phyloP scores from a whole-genome alignment of 2,888 invertebrate genomes.

The Xanthorhoe designata region DNA sequence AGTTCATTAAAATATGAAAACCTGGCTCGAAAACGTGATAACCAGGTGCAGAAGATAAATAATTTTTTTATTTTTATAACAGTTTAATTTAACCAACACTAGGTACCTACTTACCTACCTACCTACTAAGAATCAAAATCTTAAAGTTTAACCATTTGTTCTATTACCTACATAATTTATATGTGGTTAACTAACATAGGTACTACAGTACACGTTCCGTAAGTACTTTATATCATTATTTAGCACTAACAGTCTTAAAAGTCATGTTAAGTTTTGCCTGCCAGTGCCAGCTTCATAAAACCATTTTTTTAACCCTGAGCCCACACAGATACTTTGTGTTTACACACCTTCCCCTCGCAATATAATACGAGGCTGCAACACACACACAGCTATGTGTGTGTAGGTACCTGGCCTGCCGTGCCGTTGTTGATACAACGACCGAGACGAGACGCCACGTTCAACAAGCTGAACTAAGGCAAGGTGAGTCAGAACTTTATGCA shows the following conservation, averaged over 20 bases:
- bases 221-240: too few species aligned
- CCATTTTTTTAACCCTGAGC: constrained; percentile 20
- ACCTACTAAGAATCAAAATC: too few species aligned
- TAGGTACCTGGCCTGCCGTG: constrained; percentile 41
- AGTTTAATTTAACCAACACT: too few species aligned
- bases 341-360: constrained; percentile 49
- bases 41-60: too few species aligned
- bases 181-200: too few species aligned
- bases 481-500: constrained; percentile 76
- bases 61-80: too few species aligned
- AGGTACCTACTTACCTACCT: too few species aligned
- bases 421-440: constrained; percentile 58
- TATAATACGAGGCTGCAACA: constrained; percentile 46
- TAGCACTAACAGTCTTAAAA: background rate
- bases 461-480: constrained; percentile 55
- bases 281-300: constrained; percentile 1
- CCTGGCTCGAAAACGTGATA: too few species aligned
- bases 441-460: constrained; percentile 51
- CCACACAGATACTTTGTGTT: constrained; percentile 25
- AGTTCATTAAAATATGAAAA: too few species aligned
- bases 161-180: too few species aligned
- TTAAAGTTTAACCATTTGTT: too few species aligned
- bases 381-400: constrained; percentile 50
- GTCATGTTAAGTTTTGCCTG: background rate
- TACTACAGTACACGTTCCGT: too few species aligned